A percentile compares a stretch with the other conserved stretches of the same genome.
Evolutionary conservation across 2,888 invertebrate genomes (phyloP).

Genomic region (Tuberolachnus salignus): DNA sequence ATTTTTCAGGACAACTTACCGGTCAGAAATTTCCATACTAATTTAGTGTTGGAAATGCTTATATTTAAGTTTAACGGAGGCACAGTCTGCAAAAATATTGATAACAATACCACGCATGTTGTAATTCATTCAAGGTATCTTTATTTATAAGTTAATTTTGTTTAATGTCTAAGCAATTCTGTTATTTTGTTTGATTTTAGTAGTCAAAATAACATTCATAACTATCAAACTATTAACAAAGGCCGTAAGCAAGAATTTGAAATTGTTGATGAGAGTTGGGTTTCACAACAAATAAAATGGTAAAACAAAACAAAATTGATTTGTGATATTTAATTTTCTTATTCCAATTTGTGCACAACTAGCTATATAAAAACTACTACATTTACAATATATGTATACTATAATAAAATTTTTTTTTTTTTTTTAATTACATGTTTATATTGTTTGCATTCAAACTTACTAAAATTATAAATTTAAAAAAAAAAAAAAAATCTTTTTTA

Average conservation of each 20-base stretch:
- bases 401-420: conserved; percentile 40
- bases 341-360: conserved; percentile 54
- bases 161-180: neutral
- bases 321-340: conserved; percentile 51
- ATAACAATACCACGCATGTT: conserved; percentile 58
- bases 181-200: conserved; percentile 19
- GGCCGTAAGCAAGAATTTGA: conserved; percentile 16
- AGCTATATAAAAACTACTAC: conserved; percentile 36
- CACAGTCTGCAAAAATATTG: conserved; percentile 60
- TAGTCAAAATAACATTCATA: conserved; percentile 19
- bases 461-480: conserved; percentile 26
- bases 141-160: neutral
- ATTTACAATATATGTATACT: conserved; percentile 40
- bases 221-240: conserved; percentile 35
- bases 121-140: conserved; percentile 56
- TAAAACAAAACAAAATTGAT: conserved; percentile 29
- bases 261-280: conserved; percentile 49
- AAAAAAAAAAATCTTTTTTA: conserved; percentile 33
- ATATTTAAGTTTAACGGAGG: conserved; percentile 64
- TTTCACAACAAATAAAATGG: conserved; percentile 42
- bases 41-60: conserved; percentile 61
- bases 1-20: conserved; percentile 57
- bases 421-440: conserved; percentile 21
- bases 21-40: conserved; percentile 52
- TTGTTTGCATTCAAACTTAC: conserved; percentile 25